phyloP scores from a whole-genome alignment of 2,113 vertebrate species.

The Ammodytes dubius region DNA sequence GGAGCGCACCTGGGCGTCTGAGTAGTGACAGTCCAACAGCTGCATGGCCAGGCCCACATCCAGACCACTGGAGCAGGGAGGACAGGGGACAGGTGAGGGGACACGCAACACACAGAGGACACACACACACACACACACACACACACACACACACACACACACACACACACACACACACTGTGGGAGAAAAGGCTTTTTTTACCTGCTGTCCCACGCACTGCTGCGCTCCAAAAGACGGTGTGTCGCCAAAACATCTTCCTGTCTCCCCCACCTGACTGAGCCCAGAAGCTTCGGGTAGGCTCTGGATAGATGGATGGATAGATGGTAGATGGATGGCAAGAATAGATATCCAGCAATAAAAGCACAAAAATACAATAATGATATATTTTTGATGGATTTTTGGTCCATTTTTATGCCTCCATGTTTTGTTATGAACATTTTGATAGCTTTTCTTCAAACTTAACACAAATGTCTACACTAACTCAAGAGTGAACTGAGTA shows the following conservation, averaged over 20 bases:
- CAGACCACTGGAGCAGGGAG: conserved; percentile 82
- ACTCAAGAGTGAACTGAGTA: no score
- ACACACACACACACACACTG: no score
- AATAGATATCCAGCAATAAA: not conserved
- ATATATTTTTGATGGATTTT: no score
- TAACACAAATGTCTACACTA: no score
- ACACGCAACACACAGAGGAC: no score
- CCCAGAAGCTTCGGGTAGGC: conserved; percentile 97
- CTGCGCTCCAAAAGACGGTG: conserved; percentile 92
- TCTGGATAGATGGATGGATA: conserved; percentile 54
- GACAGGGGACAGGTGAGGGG: not conserved
- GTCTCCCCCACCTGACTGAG: conserved; percentile 96
- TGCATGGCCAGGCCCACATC: conserved; percentile 97
- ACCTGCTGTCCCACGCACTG: conserved; percentile 91
- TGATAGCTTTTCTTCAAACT: no score
- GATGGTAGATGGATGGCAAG: not conserved
- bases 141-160: no score
- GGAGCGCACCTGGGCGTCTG: conserved; percentile 93
- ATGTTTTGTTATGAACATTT: no score
- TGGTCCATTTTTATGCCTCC: no score
- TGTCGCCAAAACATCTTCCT: conserved; percentile 92
- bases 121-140: not conserved
- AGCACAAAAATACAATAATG: not conserved
- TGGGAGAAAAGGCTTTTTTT: not conserved
- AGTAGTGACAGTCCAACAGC: conserved; percentile 96